Percentiles rank a stretch among this genome's conserved stretches.
Conservation (phyloP, 2,797 vertebrate species). For the Macroramphosus scolopax region DNA sequence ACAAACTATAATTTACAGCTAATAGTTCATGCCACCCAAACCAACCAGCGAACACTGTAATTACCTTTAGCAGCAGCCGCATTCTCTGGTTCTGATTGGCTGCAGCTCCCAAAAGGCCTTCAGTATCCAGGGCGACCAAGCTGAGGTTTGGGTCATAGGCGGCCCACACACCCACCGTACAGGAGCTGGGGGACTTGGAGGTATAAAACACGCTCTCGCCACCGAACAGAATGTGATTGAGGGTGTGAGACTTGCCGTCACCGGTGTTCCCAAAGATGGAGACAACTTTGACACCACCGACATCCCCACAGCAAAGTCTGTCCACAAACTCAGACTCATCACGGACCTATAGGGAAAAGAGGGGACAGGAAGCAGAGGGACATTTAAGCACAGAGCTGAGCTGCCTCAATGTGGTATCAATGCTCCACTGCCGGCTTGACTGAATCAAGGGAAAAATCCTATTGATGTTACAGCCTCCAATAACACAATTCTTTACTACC, state of each 20-base stretch:
- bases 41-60: neutral
- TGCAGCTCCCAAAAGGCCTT: slow-evolving; percentile 81
- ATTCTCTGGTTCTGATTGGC: slow-evolving; percentile 81
- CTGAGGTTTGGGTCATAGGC: slow-evolving; percentile 73
- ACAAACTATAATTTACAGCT: no score
- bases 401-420: neutral
- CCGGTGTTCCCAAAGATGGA: slow-evolving; percentile 87
- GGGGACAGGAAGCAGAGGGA: neutral
- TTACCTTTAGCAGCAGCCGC: slow-evolving; percentile 82
- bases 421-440: neutral
- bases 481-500: no score
- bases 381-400: neutral
- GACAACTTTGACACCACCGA: slow-evolving; percentile 79
- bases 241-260: slow-evolving; percentile 86
- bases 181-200: slow-evolving; percentile 82
- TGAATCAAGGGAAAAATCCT: neutral
- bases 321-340: slow-evolving; percentile 73
- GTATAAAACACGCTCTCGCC: slow-evolving; percentile 81
- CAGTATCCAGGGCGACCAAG: slow-evolving; percentile 81
- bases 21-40: no score
- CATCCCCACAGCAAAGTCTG: slow-evolving; percentile 69
- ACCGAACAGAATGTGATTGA: slow-evolving; percentile 81
- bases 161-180: slow-evolving; percentile 84
- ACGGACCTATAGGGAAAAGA: slow-evolving; percentile 61
- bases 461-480: no score